These are phyloP conservation scores for Sesamia nonagrioides DNA, from an alignment of 1,140 invertebrate genomes.

Conservation along the genomic window DNA sequence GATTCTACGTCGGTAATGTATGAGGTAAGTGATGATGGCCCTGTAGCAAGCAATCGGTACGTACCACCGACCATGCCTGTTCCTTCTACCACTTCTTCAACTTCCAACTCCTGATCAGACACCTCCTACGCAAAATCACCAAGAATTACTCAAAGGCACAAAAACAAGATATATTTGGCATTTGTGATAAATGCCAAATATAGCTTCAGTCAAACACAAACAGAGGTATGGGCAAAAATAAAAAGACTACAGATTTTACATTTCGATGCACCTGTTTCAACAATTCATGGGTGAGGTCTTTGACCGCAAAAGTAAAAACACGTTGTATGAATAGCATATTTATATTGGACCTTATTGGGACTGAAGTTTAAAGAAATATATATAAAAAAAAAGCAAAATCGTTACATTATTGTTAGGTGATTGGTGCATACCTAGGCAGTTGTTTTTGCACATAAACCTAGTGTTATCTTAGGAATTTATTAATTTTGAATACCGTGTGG, in stretches of 20 bases:
- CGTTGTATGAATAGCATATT: not conserved
- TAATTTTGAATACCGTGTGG: too few species aligned
- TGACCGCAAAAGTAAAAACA: slow-evolving; percentile 30
- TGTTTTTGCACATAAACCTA: too few species aligned
- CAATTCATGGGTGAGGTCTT: slow-evolving; percentile 45
- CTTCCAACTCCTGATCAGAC: slow-evolving; percentile 79
- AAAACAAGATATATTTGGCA: not conserved
- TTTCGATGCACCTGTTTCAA: slow-evolving; percentile 22
- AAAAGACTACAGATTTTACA: slow-evolving; percentile 3
- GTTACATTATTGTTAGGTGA: not conserved
- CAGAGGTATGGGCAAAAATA: not conserved
- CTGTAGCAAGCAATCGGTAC: slow-evolving; percentile 84
- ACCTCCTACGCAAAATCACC: slow-evolving; percentile 65
- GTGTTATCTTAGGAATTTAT: too few species aligned
- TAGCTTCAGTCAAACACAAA: slow-evolving; percentile 1
- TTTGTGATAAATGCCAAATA: too few species aligned
- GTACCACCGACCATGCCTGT: slow-evolving; percentile 86
- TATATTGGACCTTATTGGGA: slow-evolving; percentile 4
- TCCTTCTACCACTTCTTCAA: slow-evolving; percentile 82
- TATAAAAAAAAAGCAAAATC: not conserved
- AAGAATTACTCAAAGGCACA: not conserved
- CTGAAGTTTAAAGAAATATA: not conserved
- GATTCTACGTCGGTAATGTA: slow-evolving; percentile 85
- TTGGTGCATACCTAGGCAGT: too few species aligned
- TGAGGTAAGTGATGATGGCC: slow-evolving; percentile 77